These are phyloP conservation scores for Hymenochirus boettgeri DNA, from an alignment of 2,113 vertebrate species.

Conservation along the genomic window DNA sequence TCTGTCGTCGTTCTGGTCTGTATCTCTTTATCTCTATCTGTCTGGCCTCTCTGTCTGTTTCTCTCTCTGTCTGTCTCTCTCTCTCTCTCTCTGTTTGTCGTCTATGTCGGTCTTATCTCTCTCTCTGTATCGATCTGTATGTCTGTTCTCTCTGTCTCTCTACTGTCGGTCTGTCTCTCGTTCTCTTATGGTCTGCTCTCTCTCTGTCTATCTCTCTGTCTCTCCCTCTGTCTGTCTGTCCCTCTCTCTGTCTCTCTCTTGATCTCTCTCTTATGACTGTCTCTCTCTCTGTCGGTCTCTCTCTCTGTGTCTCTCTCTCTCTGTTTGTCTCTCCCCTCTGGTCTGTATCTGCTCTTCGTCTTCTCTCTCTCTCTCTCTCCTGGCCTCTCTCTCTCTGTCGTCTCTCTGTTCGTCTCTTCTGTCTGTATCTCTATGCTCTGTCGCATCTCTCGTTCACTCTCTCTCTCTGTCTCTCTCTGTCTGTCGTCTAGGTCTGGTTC, in stretches of 20 bases:
- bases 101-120: neutral
- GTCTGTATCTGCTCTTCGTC: neutral
- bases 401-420: no score
- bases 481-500: neutral
- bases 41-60: no score
- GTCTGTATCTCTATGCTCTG: no score
- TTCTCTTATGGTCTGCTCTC: no score
- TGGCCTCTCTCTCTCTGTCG: no score
- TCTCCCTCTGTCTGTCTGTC: no score
- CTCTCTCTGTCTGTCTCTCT: neutral
- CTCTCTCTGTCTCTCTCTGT: neutral
- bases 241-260: no score
- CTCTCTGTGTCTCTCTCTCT: no score
- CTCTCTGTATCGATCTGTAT: neutral
- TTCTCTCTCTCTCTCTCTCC: neutral
- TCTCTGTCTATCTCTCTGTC: no score
- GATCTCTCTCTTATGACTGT: neutral
- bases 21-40: no score
- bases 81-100: neutral
- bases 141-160: neutral
- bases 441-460: neutral
- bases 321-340: no score
- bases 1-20: neutral
- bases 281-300: neutral
- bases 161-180: no score